Evolutionary conservation across 1,140 invertebrate species (phyloP).

Genomic region (Platyscapa corneri): DNA sequence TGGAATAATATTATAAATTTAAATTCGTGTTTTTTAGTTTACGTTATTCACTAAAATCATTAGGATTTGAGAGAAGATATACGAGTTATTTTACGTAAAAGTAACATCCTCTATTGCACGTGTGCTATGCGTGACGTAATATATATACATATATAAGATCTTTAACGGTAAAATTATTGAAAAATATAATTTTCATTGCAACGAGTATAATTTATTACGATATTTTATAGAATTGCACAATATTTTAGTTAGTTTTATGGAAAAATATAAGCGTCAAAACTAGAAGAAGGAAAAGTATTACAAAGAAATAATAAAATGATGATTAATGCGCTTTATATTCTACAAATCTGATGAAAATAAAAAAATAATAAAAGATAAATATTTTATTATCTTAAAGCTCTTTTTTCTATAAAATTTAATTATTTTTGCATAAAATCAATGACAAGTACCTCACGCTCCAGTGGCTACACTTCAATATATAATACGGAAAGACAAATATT

Average conservation of each 20-base stretch:
- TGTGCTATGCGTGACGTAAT: too few species aligned
- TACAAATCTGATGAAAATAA: not conserved
- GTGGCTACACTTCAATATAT: too few species aligned
- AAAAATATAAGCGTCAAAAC: not conserved
- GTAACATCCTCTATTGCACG: too few species aligned
- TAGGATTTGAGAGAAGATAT: too few species aligned
- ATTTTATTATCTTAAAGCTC: not conserved
- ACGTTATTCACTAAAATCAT: too few species aligned
- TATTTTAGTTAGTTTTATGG: too few species aligned
- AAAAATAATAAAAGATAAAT: not conserved
- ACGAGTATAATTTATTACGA: not conserved
- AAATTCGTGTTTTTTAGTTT: not conserved
- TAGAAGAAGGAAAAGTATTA: not conserved
- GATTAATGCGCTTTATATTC: not conserved
- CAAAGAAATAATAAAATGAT: not conserved
- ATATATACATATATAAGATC: too few species aligned
- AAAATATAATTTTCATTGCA: not conserved
- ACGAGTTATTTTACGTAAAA: too few species aligned
- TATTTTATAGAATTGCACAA: too few species aligned
- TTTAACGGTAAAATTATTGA: too few species aligned
- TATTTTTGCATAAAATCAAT: not conserved
- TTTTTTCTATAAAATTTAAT: slow-evolving; percentile 8
- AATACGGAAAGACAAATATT: not conserved
- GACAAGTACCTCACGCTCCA: not conserved
- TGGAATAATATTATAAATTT: not conserved